Evolutionary conservation across 2,113 vertebrate genomes (phyloP), one percentile per base, ranked within the genome.

Genomic region (Myocastor coypus): DNA sequence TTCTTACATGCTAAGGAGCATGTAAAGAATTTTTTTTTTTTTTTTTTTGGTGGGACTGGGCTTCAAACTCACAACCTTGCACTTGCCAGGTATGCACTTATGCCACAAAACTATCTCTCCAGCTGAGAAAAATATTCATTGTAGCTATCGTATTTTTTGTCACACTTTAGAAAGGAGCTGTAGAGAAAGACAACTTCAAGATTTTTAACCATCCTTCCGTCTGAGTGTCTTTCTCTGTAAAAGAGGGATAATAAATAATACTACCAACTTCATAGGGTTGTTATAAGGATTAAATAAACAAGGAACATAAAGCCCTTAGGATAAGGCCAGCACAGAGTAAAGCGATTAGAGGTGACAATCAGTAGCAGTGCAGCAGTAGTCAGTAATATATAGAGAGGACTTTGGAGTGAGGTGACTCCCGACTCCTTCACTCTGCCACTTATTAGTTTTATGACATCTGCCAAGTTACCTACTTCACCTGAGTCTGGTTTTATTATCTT

Each of bases 401-500:
- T 83, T 87, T 55, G 71, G 57, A 92, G 6, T 63, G 24, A 55
- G 46, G 11, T 81, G 32, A 86, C 57, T 80, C 46, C 50, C 13
- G 5, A 40, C 1, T 73, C n/a, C 68, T 3, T 22, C 11, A 10
- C 40, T 78, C 37, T 91, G 37, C 64, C 69, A 87, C 42, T 84
- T 89, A 91, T 50, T 91, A 77, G n/a, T 46, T 88, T 84, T 57
- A 86, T 63, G 63, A 89, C 46, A 24, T 83, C 82, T n/a, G 42
- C 69, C 73, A 97, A 55, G n/a, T 69, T 55, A 82, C 71, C 87
- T 85, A 73, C 30, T 96, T 26, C 68, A 91, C 61, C 77, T 80
- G 34, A 94, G 68, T 78, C 78, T 68, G 59, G 30, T 84, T 96
- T 96, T 37, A 42, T 89, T 89, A 96, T 75, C 57, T 94, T 40